These are phyloP conservation scores for Hydrolagus colliei DNA, from an alignment of 2,797 vertebrate species.

Conservation along the genomic window DNA sequence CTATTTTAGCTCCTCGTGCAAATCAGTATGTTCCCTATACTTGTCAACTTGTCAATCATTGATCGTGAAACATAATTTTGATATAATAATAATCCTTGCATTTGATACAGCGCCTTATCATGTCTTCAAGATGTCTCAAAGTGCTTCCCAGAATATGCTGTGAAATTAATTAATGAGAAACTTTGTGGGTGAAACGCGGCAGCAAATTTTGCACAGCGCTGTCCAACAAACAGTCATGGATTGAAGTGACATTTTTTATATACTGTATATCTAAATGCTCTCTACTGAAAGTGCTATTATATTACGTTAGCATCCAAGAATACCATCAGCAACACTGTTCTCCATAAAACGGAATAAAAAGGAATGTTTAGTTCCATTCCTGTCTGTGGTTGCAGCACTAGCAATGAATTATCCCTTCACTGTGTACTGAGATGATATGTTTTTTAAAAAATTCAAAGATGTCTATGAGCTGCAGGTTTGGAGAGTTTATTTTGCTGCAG, in stretches of 20 bases:
- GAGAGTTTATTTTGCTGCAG: not conserved
- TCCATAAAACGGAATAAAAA: not conserved
- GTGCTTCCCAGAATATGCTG: no score
- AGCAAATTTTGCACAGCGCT: no score
- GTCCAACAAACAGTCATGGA: no score
- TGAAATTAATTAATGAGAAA: no score
- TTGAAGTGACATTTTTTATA: no score
- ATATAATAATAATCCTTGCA: not conserved
- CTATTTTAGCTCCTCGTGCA: not conserved
- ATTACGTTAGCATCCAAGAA: not conserved
- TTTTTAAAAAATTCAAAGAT: not conserved
- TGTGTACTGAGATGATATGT: not conserved
- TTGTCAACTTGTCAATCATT: not conserved
- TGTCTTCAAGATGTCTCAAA: no score
- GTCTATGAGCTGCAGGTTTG: not conserved
- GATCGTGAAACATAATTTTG: not conserved
- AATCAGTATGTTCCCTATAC: not conserved
- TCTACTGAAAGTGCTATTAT: not conserved
- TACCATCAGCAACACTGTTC: not conserved
- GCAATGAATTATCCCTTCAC: not conserved
- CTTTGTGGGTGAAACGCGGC: no score
- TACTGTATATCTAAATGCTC: no score
- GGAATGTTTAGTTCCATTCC: not conserved
- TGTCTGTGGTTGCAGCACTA: not conserved
- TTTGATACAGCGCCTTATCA: no score